phyloP scores from a whole-genome alignment of 2,113 vertebrate species.

The Ctenomys sociabilis region DNA sequence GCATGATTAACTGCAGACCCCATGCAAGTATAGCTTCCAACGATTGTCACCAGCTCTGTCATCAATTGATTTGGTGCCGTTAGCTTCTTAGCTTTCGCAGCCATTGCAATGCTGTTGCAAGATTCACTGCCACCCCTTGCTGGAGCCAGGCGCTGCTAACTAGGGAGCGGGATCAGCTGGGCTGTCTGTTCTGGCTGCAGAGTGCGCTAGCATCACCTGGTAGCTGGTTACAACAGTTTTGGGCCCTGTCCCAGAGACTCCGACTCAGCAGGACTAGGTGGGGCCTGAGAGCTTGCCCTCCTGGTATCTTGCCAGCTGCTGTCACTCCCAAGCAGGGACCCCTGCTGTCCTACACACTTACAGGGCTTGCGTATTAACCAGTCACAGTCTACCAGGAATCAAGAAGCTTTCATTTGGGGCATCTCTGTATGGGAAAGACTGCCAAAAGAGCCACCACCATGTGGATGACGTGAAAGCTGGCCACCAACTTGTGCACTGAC shows the following conservation, averaged over 20 bases:
- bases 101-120: no score
- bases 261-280: not conserved
- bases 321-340: not conserved
- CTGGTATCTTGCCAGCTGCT: not conserved
- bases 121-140: constrained; percentile 21
- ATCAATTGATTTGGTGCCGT: rapidly evolving
- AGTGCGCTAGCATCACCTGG: not conserved
- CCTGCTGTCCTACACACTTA: not conserved
- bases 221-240: not conserved
- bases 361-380: not conserved
- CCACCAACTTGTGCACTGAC: not conserved
- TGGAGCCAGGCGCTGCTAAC: not conserved
- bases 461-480: not conserved
- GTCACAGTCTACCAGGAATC: not conserved
- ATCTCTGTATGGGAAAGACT: not conserved
- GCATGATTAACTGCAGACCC: not conserved
- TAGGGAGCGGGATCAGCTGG: not conserved
- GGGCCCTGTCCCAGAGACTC: not conserved
- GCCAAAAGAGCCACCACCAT: not conserved
- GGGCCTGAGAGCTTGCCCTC: not conserved
- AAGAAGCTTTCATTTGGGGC: not conserved
- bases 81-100: not conserved
- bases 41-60: not conserved
- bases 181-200: not conserved
- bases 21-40: not conserved